These are phyloP conservation scores for Himalopsyche tibetana DNA, from an alignment of 2,888 invertebrate species.

Conservation along the genomic window DNA sequence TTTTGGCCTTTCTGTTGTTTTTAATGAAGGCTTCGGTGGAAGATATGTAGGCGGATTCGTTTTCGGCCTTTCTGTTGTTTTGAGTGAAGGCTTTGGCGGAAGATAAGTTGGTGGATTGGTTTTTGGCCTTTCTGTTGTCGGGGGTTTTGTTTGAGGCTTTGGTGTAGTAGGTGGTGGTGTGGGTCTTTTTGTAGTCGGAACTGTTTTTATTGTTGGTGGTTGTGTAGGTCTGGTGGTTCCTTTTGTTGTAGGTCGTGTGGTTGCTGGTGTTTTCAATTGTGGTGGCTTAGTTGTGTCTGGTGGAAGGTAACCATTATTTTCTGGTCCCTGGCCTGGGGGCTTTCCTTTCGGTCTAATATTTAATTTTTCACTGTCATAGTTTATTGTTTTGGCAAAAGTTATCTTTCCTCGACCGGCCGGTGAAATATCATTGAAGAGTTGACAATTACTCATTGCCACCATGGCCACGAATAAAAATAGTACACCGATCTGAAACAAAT, in stretches of 20 bases:
- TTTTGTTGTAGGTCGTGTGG: neutral
- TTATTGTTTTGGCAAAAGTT: conserved; percentile 49
- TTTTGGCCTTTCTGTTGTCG: too few species aligned
- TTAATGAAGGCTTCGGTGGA: neutral
- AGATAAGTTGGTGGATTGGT: too few species aligned
- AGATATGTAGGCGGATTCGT: too few species aligned
- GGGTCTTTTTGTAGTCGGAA: too few species aligned
- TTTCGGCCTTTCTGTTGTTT: too few species aligned
- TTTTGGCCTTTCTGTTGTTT: neutral
- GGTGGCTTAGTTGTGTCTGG: conserved; percentile 45
- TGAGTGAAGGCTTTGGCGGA: too few species aligned
- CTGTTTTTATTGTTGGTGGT: too few species aligned
- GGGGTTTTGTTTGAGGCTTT: too few species aligned
- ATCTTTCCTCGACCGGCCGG: conserved; percentile 3
- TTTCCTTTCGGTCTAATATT: conserved; percentile 45
- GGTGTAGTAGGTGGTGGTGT: too few species aligned
- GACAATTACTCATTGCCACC: conserved; percentile 52
- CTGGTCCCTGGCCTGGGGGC: neutral
- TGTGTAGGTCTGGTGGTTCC: neutral
- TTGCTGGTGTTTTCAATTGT: conserved; percentile 45
- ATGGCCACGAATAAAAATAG: conserved; percentile 50
- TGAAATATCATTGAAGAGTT: conserved; percentile 50
- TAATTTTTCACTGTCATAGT: conserved; percentile 46
- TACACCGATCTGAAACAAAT: conserved; percentile 39
- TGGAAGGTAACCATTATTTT: conserved; percentile 53